Percentiles rank a stretch among this genome's conserved stretches.
phyloP scores from a whole-genome alignment of 2,797 vertebrate genomes.

The Karalla daura region DNA sequence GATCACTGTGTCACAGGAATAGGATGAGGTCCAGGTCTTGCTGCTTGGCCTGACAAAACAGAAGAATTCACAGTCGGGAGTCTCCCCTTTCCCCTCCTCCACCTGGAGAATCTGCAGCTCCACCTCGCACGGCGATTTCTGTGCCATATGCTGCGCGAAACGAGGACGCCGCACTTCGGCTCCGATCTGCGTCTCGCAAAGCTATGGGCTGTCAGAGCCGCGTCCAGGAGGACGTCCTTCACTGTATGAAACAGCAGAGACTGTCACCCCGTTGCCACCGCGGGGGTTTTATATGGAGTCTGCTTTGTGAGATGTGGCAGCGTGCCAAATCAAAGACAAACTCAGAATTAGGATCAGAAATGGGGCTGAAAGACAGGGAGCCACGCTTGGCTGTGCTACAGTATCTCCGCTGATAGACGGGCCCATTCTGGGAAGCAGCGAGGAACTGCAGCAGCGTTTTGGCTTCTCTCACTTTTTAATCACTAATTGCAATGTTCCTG shows the following conservation, averaged over 20 bases:
- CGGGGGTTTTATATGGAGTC: neutral
- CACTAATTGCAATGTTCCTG: constrained; percentile 12
- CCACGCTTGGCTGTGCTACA: constrained; percentile 3
- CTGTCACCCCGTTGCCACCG: neutral
- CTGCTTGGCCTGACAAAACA: constrained; percentile 75
- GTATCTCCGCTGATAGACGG: constrained; percentile 11
- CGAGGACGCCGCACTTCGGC: constrained; percentile 12
- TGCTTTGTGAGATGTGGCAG: constrained; percentile 1
- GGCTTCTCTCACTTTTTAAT: constrained; percentile 23
- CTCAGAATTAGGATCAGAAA: neutral
- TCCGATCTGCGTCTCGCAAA: neutral
- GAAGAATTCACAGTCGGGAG: constrained; percentile 73
- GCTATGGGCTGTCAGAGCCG: neutral
- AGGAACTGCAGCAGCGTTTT: constrained; percentile 24
- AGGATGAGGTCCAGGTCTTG: constrained; percentile 76
- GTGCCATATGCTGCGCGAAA: constrained; percentile 21
- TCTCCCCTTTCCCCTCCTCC: constrained; percentile 66
- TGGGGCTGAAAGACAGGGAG: neutral
- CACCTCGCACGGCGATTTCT: constrained; percentile 41
- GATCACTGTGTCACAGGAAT: constrained; percentile 65
- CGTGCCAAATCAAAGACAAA: constrained; percentile 7
- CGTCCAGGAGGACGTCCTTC: neutral
- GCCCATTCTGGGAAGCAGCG: constrained; percentile 11
- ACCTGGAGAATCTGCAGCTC: constrained; percentile 66
- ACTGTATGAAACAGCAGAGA: neutral